Evolutionary conservation across 2,888 invertebrate species (phyloP), one percentile per base, ranked within the genome.

Genomic region (Lithosia quadra): DNA sequence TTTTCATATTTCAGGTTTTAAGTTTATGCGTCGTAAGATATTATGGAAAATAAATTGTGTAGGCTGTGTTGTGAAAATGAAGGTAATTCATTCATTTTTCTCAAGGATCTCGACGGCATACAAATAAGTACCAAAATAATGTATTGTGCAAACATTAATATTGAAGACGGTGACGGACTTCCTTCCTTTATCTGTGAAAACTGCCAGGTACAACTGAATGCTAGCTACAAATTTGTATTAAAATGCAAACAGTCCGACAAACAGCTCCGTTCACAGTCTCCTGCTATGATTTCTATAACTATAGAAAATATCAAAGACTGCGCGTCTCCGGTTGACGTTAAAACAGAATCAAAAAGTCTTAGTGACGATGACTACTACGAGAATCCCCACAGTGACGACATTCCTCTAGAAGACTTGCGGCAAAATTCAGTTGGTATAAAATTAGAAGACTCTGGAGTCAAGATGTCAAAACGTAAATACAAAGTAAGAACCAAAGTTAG

Each of bases 181-280:
- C 91, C 93, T 0, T 56, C 81, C 0, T 60, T 76, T 65, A 85
- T 93, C 33, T 94, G 94, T 72, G 62, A 62, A 4, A 59, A 33
- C 13, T 93, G 93, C 73, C 84, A 88, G 24, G 71, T 71, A 22
- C 86, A 91, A 58, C 82, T 93, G 2, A 65, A 80, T 8, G 55
- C 72, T 2, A 86, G 89, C 57, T 92, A 90, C 69, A 78, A 80
- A 61, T 93, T 93, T 78, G 72, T 91, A 22, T 67, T 86, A 2
- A 90, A 88, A 80, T 92, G 92, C 67, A 90, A 91, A 79, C 83
- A 86, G 43, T 80, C 91, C 1, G 92, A 93, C 57, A 85, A 79
- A 67, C 86, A 81, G 65, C 73, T 93, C 13, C 87, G 87, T 2
- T 79, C 79, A n/a, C 67, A 77, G 64, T 59, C 59, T 49, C 33